Conservation (phyloP, 1,140 invertebrate genomes). For the Drosophila navojoa region DNA sequence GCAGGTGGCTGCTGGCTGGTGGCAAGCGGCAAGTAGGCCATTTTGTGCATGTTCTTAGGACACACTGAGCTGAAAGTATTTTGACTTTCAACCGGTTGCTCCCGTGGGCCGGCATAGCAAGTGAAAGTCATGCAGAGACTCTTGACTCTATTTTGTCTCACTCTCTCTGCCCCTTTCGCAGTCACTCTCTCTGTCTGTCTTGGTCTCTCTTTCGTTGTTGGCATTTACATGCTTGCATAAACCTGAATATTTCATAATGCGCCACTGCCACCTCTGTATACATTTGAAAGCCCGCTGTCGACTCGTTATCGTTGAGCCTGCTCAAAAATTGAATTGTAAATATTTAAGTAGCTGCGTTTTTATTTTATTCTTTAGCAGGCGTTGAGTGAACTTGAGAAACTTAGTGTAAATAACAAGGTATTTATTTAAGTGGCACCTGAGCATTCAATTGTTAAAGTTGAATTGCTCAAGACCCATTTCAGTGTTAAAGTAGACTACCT, state of each 20-base stretch:
- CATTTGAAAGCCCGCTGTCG: slow-evolving; percentile 49
- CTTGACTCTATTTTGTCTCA: neutral
- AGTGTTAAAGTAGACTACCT: neutral
- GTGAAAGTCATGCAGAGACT: slow-evolving; percentile 62
- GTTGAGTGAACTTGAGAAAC: slow-evolving; percentile 12
- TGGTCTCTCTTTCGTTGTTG: slow-evolving; percentile 9
- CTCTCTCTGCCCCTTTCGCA: slow-evolving; percentile 1
- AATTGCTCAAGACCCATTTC: neutral
- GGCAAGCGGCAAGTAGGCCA: slow-evolving; percentile 66
- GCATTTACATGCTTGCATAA: slow-evolving; percentile 79
- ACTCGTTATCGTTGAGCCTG: slow-evolving; percentile 72
- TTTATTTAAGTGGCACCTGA: slow-evolving; percentile 4
- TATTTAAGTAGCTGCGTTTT: slow-evolving; percentile 54
- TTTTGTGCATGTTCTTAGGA: slow-evolving; percentile 56
- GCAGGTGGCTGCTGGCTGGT: slow-evolving; percentile 30
- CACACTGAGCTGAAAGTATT: slow-evolving; percentile 26
- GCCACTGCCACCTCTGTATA: slow-evolving; percentile 6
- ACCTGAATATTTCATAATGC: slow-evolving; percentile 70
- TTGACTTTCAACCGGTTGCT: slow-evolving; percentile 63
- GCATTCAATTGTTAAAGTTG: neutral
- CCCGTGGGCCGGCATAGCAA: slow-evolving; percentile 42
- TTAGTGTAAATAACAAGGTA: slow-evolving; percentile 11
- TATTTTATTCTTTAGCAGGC: slow-evolving; percentile 7
- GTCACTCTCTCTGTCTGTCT: slow-evolving; percentile 13
- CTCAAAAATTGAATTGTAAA: slow-evolving; percentile 75